Evolutionary conservation across 2,888 invertebrate genomes (phyloP).

Genomic region (Helleia helle): DNA sequence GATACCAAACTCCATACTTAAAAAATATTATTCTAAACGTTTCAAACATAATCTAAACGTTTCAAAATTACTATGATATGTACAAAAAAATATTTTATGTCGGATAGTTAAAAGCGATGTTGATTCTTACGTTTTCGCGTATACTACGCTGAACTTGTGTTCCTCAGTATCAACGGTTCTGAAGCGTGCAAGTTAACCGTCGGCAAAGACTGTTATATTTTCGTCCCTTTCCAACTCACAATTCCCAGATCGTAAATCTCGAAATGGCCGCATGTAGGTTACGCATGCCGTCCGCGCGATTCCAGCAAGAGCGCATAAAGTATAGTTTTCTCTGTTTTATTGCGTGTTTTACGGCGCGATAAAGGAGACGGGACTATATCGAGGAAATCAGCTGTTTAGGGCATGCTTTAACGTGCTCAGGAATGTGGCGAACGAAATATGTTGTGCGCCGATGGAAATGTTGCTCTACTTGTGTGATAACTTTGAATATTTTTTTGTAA

Average conservation of each 20-base stretch:
- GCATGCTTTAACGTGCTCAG: slow-evolving; percentile 72
- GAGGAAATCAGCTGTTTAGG: slow-evolving; percentile 72
- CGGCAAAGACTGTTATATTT: slow-evolving; percentile 66
- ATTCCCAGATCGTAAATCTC: slow-evolving; percentile 76
- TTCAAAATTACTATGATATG: too few species aligned
- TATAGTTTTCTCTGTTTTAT: slow-evolving; percentile 74
- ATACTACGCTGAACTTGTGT: slow-evolving; percentile 51
- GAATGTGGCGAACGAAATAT: slow-evolving; percentile 71
- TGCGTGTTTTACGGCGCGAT: slow-evolving; percentile 63
- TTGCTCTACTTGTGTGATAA: slow-evolving; percentile 64
- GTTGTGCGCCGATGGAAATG: slow-evolving; percentile 38
- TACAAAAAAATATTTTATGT: too few species aligned
- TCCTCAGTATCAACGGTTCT: slow-evolving; percentile 46
- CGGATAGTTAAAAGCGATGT: slow-evolving; percentile 1
- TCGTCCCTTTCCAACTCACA: slow-evolving; percentile 71
- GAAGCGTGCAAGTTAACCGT: slow-evolving; percentile 53
- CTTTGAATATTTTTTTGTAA: too few species aligned
- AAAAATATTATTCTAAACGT: background rate
- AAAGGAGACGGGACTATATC: slow-evolving; percentile 68
- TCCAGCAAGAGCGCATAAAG: slow-evolving; percentile 66
- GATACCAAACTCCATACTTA: background rate
- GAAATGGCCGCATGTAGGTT: slow-evolving; percentile 76
- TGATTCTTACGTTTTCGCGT: slow-evolving; percentile 32
- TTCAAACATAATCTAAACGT: too few species aligned
- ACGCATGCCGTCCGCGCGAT: slow-evolving; percentile 71